Percentiles rank a stretch among this genome's conserved stretches.
phyloP scores from a whole-genome alignment of 2,797 vertebrate species.

The Argentina silus region DNA sequence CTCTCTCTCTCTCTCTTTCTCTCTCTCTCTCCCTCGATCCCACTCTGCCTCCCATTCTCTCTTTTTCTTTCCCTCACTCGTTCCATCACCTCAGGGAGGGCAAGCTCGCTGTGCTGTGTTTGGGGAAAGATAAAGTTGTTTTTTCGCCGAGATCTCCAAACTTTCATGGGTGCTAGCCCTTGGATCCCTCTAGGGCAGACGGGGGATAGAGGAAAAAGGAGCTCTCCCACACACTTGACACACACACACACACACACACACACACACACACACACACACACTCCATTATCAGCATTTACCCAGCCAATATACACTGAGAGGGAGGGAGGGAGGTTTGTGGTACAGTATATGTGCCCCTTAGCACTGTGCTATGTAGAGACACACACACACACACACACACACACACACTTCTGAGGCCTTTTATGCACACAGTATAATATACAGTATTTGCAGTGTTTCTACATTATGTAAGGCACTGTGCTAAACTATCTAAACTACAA shows the following conservation, averaged over 20 bases:
- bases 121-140: conserved; percentile 48
- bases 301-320: conserved; percentile 52
- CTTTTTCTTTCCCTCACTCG: conserved; percentile 20
- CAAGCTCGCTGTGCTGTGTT: conserved; percentile 42
- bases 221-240: conserved; percentile 9
- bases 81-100: conserved; percentile 33
- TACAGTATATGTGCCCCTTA: background rate
- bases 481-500: no score
- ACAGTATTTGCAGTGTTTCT: background rate
- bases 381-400: background rate
- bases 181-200: conserved; percentile 35
- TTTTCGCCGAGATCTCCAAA: conserved; percentile 33
- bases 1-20: background rate
- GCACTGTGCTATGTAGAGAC: conserved; percentile 1
- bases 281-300: conserved; percentile 62
- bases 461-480: background rate
- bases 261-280: conserved; percentile 35
- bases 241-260: conserved; percentile 36
- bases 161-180: conserved; percentile 39
- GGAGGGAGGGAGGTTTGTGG: conserved; percentile 15
- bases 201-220: conserved; percentile 1
- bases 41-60: conserved; percentile 4
- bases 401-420: conserved; percentile 2
- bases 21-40: conserved; percentile 18
- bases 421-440: background rate